These are phyloP conservation scores for Cololabis saira DNA, from an alignment of 2,113 vertebrate genomes.

Conservation along the genomic window DNA sequence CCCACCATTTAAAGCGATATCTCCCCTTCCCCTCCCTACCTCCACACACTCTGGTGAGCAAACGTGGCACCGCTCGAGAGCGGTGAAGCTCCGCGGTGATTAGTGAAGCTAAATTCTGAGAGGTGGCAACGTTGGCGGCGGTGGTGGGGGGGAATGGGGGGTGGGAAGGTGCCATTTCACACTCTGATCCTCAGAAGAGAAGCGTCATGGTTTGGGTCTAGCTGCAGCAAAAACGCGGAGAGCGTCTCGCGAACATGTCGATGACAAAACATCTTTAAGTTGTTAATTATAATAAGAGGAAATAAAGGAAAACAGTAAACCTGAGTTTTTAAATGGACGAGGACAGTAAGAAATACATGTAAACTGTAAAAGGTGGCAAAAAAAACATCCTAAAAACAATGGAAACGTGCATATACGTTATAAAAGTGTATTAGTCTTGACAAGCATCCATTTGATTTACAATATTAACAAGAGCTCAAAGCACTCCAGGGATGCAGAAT, in stretches of 20 bases:
- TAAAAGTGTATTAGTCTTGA: too few species aligned
- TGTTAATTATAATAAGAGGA: neutral
- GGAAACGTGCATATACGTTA: too few species aligned
- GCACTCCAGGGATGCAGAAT: too few species aligned
- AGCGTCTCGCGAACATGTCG: slow-evolving; percentile 42
- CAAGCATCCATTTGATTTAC: too few species aligned
- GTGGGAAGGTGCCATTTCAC: slow-evolving; percentile 48
- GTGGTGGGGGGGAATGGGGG: too few species aligned
- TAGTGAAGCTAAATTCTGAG: slow-evolving; percentile 59
- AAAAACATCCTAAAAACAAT: too few species aligned
- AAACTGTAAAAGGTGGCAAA: too few species aligned
- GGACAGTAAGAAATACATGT: too few species aligned
- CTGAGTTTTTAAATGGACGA: too few species aligned
- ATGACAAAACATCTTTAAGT: slow-evolving; percentile 23
- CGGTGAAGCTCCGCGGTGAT: slow-evolving; percentile 45
- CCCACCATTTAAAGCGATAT: slow-evolving; percentile 39
- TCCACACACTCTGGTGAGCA: slow-evolving; percentile 23
- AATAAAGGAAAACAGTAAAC: neutral
- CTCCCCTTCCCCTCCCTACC: slow-evolving; percentile 9
- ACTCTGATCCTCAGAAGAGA: slow-evolving; percentile 74
- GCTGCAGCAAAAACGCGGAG: slow-evolving; percentile 43
- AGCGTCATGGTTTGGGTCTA: slow-evolving; percentile 58
- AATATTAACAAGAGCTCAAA: too few species aligned
- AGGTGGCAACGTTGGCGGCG: neutral
- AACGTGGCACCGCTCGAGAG: slow-evolving; percentile 44